These are phyloP conservation scores for Dicyrtoma fusca DNA, from an alignment of 2,888 invertebrate species.

Conservation along the genomic window DNA sequence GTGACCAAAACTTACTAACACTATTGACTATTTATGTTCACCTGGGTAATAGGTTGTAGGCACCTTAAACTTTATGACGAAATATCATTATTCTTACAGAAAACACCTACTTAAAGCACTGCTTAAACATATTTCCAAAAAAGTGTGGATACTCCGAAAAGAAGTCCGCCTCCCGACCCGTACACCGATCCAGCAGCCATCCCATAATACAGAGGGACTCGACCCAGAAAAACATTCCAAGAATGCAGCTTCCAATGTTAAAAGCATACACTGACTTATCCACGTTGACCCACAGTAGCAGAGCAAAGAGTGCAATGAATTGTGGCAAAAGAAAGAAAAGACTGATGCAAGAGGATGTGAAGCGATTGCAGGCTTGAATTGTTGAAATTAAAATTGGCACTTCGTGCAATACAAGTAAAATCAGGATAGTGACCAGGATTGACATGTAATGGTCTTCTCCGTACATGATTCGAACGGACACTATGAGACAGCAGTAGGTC, in stretches of 20 bases:
- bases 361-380: conserved; percentile 25
- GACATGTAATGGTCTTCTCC: conserved; percentile 31
- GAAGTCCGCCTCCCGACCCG: conserved; percentile 50
- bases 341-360: conserved; percentile 11
- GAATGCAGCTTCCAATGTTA: conserved; percentile 48
- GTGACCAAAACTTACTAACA: too few species aligned
- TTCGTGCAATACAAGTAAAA: conserved; percentile 44
- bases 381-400: conserved; percentile 44
- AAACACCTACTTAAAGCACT: background rate
- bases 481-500: conserved; percentile 44
- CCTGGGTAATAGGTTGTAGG: too few species aligned
- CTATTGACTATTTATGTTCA: too few species aligned
- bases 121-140: conserved; percentile 44
- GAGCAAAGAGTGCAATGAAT: conserved; percentile 44
- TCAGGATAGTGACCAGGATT: conserved; percentile 33
- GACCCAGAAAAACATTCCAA: conserved; percentile 44
- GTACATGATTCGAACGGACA: conserved; percentile 41
- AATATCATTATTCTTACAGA: too few species aligned
- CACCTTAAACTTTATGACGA: too few species aligned
- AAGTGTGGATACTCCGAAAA: conserved; percentile 53
- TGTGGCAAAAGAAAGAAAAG: conserved; percentile 54
- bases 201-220: conserved; percentile 39
- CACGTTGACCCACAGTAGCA: conserved; percentile 54
- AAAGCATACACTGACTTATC: conserved; percentile 47
- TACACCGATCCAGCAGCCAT: conserved; percentile 44